Base-by-base conservation (phyloP, 1,140 invertebrate species). In the Drosophila trapezifrons region DNA sequence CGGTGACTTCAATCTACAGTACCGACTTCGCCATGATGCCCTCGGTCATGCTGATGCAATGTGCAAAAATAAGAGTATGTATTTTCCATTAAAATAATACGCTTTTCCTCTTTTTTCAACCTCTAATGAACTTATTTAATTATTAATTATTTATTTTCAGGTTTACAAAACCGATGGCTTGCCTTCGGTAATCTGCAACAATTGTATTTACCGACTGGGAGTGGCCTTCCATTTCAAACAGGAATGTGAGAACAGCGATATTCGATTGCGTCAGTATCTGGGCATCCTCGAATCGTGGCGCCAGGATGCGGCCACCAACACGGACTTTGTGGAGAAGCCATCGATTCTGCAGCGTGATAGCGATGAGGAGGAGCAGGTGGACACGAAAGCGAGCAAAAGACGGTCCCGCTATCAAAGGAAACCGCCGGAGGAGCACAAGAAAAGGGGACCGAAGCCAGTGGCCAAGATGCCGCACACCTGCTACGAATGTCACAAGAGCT, bases 151-250 rank as follows among this genome's bases (percentile, higher is more conserved):
- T 9, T 42, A 58, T 58, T 92, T 92, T 3, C 66, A 95, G 94
- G 93, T 95, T 52, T 90, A 93, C 58, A 93, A 93, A 90, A 93
- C 93, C 51, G 95, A 95, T 92, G 94, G 94, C n/a, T 73, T 95
- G 32, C 94, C 95, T 1, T 92, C 94, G 29, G 93, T 94, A 62
- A 94, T 95, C 52, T 95, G 95, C 59, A 95, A 94, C 60, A 95
- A 94, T 72, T 95, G 95, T 75, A 93, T 95, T 7, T 94, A 95
- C 45, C 93, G 94, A 47, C 78, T 95, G 35, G 94, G 95, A 25
- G 93, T 95, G 13, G 94, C 95, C 10, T 95, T 94, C 83, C 94
- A 95, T 78, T 95, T 95, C 63, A 95, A 95, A 86, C 94, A 94
- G 69, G 93, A 94, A 64, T 95, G 94, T 81, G 94, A 95, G 85